Evolutionary conservation across 2,113 vertebrate species (phyloP), one percentile per base, ranked within the genome.

Genomic region (Macrotus californicus): DNA sequence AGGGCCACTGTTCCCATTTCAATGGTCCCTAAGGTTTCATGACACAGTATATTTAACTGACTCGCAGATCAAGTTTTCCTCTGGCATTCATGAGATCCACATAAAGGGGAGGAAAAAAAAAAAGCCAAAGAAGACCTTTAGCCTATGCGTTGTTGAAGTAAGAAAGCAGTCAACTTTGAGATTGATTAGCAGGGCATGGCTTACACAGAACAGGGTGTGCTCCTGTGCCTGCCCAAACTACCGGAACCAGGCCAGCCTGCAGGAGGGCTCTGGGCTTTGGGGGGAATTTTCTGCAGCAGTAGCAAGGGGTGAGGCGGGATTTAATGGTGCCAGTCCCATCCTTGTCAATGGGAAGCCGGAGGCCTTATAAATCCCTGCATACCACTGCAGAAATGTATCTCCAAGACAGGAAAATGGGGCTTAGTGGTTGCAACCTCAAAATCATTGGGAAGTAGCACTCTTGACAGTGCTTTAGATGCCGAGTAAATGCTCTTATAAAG

Each of bases 1-100:
- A 98, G 98, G 99, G 98, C 99, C 99, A 99, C 99, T 98, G 98
- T 98, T 99, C 98, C 99, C 98, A 98, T 98, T 99, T 99, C 99
- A 99, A 79, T 97, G 96, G 98, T 99, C 99, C 99, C 99, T 98
- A 96, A 98, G 99, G 99, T 98, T 99, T 99, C 98, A 98, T 98
- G 98, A 99, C 98, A 92, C 87, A 97, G 97, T 96, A 98, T 99
- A 98, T 99, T 99, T 99, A 99, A 98, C 98, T 97, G 96, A 97
- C 95, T 97, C 43, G n/a, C 1, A 91, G 93, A 96, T 96, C 88
- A 95, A 96, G 92, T 97, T 98, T 98, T 94, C 94, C 89, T 97
- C 94, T 94, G 96, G 88, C 93, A 93, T 94, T 95, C 94, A 69
- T 90, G 97, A 97, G 91, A 96, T 88, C 75, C 83, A 95, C 54